Evolutionary conservation across 2,888 invertebrate species (phyloP).

Genomic region (Apodemia duryi): DNA sequence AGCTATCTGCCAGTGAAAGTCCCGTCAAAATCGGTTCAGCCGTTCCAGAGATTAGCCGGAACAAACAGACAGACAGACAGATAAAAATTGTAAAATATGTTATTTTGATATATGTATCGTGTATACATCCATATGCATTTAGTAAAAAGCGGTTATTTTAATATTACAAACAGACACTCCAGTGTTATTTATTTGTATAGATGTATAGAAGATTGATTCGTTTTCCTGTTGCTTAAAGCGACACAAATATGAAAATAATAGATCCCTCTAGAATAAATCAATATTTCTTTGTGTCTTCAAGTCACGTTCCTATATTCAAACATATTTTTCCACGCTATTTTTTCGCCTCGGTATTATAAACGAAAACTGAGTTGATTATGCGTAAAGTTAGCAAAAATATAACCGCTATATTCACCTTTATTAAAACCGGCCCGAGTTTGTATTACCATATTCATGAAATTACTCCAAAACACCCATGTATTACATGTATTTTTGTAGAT

Average conservation of each 20-base stretch:
- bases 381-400: constrained; percentile 15
- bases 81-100: too few relatives aligned
- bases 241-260: constrained; percentile 10
- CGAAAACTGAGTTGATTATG: constrained; percentile 13
- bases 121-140: too few relatives aligned
- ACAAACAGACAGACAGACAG: too few relatives aligned
- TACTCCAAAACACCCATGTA: constrained; percentile 21
- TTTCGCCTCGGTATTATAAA: constrained; percentile 10
- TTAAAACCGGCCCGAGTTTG: constrained; percentile 13
- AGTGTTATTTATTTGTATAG: too few relatives aligned
- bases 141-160: too few relatives aligned
- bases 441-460: constrained; percentile 24
- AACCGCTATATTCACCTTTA: constrained; percentile 5
- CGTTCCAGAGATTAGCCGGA: too few relatives aligned
- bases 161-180: too few relatives aligned
- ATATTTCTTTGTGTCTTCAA: constrained; percentile 15
- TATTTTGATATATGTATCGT: too few relatives aligned
- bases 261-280: constrained; percentile 15
- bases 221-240: constrained; percentile 7
- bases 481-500: constrained; percentile 4
- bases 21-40: too few relatives aligned
- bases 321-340: constrained; percentile 16
- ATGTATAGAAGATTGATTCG: too few relatives aligned
- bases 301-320: constrained; percentile 14
- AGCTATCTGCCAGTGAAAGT: too few relatives aligned